A percentile compares a stretch with the other conserved stretches of the same genome.
phyloP scores from a whole-genome alignment of 2,113 vertebrate genomes.

The Aplodontia rufa region DNA sequence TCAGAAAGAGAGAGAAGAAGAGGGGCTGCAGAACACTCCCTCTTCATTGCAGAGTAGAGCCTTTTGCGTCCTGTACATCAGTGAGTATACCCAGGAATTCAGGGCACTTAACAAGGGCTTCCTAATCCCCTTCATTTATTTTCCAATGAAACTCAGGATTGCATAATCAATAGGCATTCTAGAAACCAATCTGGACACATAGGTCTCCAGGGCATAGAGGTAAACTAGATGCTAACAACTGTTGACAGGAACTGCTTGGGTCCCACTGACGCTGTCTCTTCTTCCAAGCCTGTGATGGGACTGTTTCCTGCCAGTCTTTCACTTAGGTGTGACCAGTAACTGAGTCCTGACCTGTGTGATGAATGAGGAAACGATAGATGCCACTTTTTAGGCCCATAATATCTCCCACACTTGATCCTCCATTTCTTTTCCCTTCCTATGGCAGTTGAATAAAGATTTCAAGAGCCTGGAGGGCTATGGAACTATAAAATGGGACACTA shows the following conservation, averaged over 20 bases:
- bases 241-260: background rate
- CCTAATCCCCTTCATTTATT: background rate
- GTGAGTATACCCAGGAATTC: background rate
- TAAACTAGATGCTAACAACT: background rate
- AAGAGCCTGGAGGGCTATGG: background rate
- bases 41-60: background rate
- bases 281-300: background rate
- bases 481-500: background rate
- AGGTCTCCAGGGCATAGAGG: background rate
- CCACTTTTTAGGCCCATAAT: background rate
- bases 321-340: background rate
- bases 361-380: background rate
- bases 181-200: background rate
- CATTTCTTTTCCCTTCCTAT: background rate
- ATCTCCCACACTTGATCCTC: background rate
- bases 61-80: background rate
- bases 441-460: background rate
- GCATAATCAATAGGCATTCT: background rate
- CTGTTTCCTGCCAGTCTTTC: background rate
- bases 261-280: background rate
- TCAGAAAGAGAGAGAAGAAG: background rate
- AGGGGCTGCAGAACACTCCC: no score
- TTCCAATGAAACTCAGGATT: background rate
- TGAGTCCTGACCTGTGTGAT: background rate
- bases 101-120: background rate